Base-by-base conservation (phyloP, 1,140 invertebrate species). In the Drosophila miranda region DNA sequence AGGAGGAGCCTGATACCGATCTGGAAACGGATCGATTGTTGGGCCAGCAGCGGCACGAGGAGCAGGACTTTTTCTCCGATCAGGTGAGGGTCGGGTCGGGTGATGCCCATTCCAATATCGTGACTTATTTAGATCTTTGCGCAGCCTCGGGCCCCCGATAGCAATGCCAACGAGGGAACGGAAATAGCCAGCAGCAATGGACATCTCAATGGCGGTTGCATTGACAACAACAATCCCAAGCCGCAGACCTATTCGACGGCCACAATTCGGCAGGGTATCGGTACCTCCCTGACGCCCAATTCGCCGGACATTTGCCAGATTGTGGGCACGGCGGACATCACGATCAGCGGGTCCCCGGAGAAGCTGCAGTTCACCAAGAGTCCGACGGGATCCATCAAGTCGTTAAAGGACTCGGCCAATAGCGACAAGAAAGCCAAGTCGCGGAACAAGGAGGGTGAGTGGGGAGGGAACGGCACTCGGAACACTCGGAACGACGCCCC, bases 31-130 rank as follows among this genome's bases (percentile, higher is more conserved):
- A 98, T 91, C 92, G 97, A 74, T 91, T 98, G 45, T 93, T 98
- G 16, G 96, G 96, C 6, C 96, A 97, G 90, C 96, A 97, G 86
- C 92, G 96, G 70, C 96, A 95, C 13, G 96, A 97, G 69, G 96
- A 97, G 89, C 95, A 96, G 91, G 96, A 96, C 59, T 97, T 97
- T 90, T 97, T 96, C 86, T 95, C 96, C 86, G 96, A 97, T 57
- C 97, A 97, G 93, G 89, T 91, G 1, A 43, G 63, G 7, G 6
- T 9, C 9, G 9, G 3, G 7, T 8, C 19, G 13, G 0, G 43
- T 0, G 4, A 26, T 26, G 14, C n/a, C 6, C 26, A 48, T 6
- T 14, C 5, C 14, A 0, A 50, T 49, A 48, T 26, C 23, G 23
- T 26, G 5, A 62, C 13, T 42, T 7, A 34, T 28, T 55, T 19